Evolutionary conservation across 2,888 invertebrate species (phyloP).

Genomic region (Lampropteryx suffumata): DNA sequence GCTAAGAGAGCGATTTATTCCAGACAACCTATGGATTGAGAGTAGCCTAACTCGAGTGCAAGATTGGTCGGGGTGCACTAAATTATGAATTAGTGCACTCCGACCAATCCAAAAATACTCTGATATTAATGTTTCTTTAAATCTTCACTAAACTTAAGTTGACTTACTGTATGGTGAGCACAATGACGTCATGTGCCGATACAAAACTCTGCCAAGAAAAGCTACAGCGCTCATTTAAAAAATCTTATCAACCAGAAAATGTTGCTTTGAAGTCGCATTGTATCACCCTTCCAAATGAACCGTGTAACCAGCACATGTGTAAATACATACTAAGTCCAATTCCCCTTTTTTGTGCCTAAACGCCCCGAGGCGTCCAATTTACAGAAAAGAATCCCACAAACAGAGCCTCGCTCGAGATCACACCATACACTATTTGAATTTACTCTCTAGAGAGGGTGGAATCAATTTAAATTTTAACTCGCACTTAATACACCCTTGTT

Average conservation of each 20-base stretch:
- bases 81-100: too few relatives aligned
- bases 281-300: conserved; percentile 63
- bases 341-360: conserved; percentile 64
- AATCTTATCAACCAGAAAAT: conserved; percentile 16
- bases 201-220: neutral
- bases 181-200: too few relatives aligned
- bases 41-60: too few relatives aligned
- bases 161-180: too few relatives aligned
- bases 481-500: conserved; percentile 83
- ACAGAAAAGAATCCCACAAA: conserved; percentile 79
- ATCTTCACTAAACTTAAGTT: too few relatives aligned
- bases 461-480: conserved; percentile 83
- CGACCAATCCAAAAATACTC: too few relatives aligned
- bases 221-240: conserved; percentile 10
- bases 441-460: conserved; percentile 73
- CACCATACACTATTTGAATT: conserved; percentile 81
- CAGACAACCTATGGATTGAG: too few relatives aligned
- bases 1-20: too few relatives aligned
- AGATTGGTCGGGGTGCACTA: too few relatives aligned
- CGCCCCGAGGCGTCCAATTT: conserved; percentile 79
- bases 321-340: conserved; percentile 47
- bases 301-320: conserved; percentile 59
- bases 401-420: conserved; percentile 76
- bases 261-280: conserved; percentile 19
- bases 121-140: too few relatives aligned